Evolutionary conservation across 2,797 vertebrate genomes (phyloP).

Genomic region (Sarcophilus harrisii): DNA sequence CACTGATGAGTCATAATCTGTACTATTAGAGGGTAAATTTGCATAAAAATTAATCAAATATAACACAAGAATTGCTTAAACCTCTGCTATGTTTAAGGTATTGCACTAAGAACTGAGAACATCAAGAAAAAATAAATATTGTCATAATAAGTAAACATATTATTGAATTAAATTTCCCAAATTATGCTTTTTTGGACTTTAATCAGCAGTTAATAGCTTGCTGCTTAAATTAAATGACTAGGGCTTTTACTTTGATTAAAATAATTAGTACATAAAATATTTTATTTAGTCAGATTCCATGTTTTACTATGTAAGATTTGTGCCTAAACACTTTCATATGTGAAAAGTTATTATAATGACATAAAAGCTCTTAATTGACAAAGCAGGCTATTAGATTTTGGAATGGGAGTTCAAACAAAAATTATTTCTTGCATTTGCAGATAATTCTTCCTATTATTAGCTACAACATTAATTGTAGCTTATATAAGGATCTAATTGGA

Average conservation of each 20-base stretch:
- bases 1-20: no score
- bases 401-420: background rate
- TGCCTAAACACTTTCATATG: background rate
- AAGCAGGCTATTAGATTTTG: background rate
- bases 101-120: no score
- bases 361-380: background rate
- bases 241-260: background rate
- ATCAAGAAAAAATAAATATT: no score
- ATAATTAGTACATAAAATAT: background rate
- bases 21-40: no score
- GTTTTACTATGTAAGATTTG: background rate
- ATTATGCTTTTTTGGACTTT: background rate
- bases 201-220: slow-evolving; percentile 31
- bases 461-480: background rate
- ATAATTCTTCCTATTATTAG: background rate
- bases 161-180: background rate
- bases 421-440: background rate
- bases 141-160: background rate
- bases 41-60: no score
- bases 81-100: no score
- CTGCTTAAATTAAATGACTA: slow-evolving; percentile 4
- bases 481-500: background rate
- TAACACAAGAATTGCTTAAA: no score
- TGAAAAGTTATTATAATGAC: background rate
- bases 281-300: background rate